A percentile compares a stretch with the other conserved stretches of the same genome.
Conservation (phyloP, 2,888 invertebrate species). For the Chalcis sispes region DNA sequence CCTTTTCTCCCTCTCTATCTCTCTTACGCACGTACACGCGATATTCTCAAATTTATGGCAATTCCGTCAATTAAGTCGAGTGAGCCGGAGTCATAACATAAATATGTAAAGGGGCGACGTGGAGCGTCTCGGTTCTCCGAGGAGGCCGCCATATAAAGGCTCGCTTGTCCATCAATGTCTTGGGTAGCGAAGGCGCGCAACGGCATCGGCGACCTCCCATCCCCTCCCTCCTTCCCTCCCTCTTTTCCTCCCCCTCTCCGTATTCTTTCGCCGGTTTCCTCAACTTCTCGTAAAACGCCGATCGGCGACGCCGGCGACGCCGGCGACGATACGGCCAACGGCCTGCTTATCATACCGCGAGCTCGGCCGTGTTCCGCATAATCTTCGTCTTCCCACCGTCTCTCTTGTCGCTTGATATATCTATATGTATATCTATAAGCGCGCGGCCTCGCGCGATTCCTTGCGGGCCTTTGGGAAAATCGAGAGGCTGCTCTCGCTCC, state of each 20-base stretch:
- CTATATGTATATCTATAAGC: background rate
- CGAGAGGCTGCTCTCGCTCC: background rate
- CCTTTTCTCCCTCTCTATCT: too few species aligned
- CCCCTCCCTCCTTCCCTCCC: slow-evolving; percentile 55
- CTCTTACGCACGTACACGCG: slow-evolving; percentile 59
- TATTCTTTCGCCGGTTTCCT: too few species aligned
- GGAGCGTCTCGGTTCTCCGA: slow-evolving; percentile 60
- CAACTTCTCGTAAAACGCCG: slow-evolving; percentile 69
- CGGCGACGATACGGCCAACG: slow-evolving; percentile 68
- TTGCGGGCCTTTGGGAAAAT: background rate
- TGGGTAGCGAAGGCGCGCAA: slow-evolving; percentile 65
- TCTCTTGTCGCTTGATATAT: background rate
- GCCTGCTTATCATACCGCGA: slow-evolving; percentile 70
- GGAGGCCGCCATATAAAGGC: slow-evolving; percentile 69
- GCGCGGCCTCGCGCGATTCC: background rate
- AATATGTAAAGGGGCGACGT: slow-evolving; percentile 73
- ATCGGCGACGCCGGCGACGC: slow-evolving; percentile 62
- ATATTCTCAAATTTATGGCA: slow-evolving; percentile 75
- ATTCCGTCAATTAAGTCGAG: slow-evolving; percentile 75
- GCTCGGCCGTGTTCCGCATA: slow-evolving; percentile 58
- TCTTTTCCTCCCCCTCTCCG: slow-evolving; percentile 56
- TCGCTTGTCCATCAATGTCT: slow-evolving; percentile 76
- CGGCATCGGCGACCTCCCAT: slow-evolving; percentile 31
- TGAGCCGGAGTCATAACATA: slow-evolving; percentile 74
- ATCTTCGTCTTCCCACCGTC: slow-evolving; percentile 22